These are phyloP conservation scores for Novumbra hubbsi DNA, from an alignment of 2,797 vertebrate genomes.

Conservation along the genomic window DNA sequence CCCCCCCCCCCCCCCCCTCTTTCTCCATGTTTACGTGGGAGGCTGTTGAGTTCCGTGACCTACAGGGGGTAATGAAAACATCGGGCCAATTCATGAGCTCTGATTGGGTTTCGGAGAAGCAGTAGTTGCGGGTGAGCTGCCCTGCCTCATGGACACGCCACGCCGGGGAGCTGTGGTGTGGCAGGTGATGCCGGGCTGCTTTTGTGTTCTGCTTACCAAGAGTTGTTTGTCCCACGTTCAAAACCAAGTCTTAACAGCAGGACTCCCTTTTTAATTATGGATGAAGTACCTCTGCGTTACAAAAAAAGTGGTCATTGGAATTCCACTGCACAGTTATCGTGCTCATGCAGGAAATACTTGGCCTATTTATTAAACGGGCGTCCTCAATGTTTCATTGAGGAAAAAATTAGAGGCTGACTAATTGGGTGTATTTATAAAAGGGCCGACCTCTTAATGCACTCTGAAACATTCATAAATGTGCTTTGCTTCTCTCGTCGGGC, in stretches of 20 bases:
- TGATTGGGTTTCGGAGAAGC: slow-evolving; percentile 24
- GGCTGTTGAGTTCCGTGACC: slow-evolving; percentile 33
- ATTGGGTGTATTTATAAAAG: slow-evolving; percentile 53
- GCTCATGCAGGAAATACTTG: slow-evolving; percentile 45
- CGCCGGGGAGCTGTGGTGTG: slow-evolving; percentile 9
- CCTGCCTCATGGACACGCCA: slow-evolving; percentile 19
- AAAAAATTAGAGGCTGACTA: slow-evolving; percentile 38
- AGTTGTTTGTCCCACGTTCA: slow-evolving; percentile 11
- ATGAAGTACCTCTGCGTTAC: slow-evolving; percentile 44
- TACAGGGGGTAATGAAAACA: slow-evolving; percentile 32
- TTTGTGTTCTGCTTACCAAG: background rate
- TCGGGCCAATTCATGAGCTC: slow-evolving; percentile 35
- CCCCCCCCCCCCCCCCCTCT: background rate
- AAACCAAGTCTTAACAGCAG: slow-evolving; percentile 31
- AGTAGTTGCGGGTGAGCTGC: slow-evolving; percentile 6
- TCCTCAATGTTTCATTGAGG: slow-evolving; percentile 47
- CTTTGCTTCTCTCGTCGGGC: slow-evolving; percentile 42
- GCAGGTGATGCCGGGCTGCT: background rate
- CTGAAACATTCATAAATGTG: slow-evolving; percentile 27
- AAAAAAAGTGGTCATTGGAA: slow-evolving; percentile 43
- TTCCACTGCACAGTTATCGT: slow-evolving; percentile 51
- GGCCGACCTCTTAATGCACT: slow-evolving; percentile 43
- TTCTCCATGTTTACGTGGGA: background rate
- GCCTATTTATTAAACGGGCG: slow-evolving; percentile 38
- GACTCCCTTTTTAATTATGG: slow-evolving; percentile 48